These are phyloP conservation scores for Cheilosia urbana DNA, from an alignment of 2,888 invertebrate genomes.

Conservation along the genomic window DNA sequence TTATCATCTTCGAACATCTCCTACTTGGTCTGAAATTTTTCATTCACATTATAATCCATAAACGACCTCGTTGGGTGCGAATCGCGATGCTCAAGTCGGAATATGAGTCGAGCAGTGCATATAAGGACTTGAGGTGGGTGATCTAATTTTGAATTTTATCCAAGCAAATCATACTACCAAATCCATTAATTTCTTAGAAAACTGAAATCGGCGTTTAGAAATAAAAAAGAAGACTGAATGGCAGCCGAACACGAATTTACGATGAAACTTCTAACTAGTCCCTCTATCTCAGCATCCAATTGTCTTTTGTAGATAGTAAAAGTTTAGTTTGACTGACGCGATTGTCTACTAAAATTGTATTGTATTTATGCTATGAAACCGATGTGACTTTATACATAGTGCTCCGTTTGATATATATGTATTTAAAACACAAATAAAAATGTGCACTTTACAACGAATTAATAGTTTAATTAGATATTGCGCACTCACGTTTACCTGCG, in stretches of 20 bases:
- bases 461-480: neutral
- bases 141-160: neutral
- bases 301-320: constrained; percentile 58
- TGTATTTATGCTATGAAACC: no score
- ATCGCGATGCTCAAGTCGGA: constrained; percentile 86
- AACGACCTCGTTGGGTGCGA: constrained; percentile 88
- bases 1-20: constrained; percentile 89
- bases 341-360: no score
- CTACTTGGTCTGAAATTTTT: constrained; percentile 87
- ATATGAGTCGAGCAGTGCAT: constrained; percentile 87
- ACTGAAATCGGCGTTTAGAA: constrained; percentile 80
- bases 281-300: constrained; percentile 32
- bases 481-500: constrained; percentile 4
- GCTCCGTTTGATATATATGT: constrained; percentile 8
- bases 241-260: neutral
- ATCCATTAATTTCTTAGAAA: constrained; percentile 77
- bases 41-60: constrained; percentile 88
- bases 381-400: constrained; percentile 41
- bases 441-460: neutral
- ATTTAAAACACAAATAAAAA: constrained; percentile 1
- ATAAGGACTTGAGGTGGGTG: constrained; percentile 84
- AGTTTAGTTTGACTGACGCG: constrained; percentile 2
- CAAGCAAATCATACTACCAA: neutral
- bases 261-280: neutral
- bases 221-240: constrained; percentile 76